A percentile compares a stretch with the other conserved stretches of the same genome.
These are phyloP conservation scores for Anas platyrhynchos DNA, from an alignment of 2,113 vertebrate species.

Conservation along the genomic window DNA sequence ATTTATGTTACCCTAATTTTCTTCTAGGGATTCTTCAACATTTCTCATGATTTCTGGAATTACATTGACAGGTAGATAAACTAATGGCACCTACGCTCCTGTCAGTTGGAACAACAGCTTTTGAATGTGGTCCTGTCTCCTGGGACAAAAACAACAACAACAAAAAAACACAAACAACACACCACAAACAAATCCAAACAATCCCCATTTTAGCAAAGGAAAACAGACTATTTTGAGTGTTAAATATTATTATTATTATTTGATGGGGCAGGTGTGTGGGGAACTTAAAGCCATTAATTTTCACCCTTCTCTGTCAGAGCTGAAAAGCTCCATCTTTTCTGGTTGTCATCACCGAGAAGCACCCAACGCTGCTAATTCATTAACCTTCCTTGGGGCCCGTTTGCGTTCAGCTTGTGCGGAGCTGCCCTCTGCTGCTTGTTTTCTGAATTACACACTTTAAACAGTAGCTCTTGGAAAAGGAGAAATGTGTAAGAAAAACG, in stretches of 20 bases:
- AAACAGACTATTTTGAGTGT: background rate
- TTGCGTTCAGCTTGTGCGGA: slow-evolving; percentile 30
- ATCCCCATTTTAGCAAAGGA: background rate
- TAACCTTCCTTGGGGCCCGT: background rate
- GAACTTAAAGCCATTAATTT: background rate
- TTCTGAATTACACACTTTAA: slow-evolving; percentile 19
- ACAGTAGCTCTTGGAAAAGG: background rate
- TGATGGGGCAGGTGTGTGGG: background rate
- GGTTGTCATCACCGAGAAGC: background rate
- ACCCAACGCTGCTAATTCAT: background rate
- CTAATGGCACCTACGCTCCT: background rate
- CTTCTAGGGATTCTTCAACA: background rate
- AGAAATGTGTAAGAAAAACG: too few relatives aligned
- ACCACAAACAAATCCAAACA: background rate
- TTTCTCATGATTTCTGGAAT: background rate
- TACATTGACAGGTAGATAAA: background rate
- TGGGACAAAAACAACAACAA: background rate
- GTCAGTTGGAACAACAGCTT: background rate
- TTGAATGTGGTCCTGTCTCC: background rate
- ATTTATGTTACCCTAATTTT: background rate
- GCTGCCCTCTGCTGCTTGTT: slow-evolving; percentile 68
- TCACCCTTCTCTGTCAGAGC: background rate
- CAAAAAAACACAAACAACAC: background rate
- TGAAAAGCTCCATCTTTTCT: background rate
- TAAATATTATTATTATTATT: background rate